Evolutionary conservation across 1,140 invertebrate species (phyloP), one percentile per base, ranked within the genome.

Genomic region (Myzus persicae): DNA sequence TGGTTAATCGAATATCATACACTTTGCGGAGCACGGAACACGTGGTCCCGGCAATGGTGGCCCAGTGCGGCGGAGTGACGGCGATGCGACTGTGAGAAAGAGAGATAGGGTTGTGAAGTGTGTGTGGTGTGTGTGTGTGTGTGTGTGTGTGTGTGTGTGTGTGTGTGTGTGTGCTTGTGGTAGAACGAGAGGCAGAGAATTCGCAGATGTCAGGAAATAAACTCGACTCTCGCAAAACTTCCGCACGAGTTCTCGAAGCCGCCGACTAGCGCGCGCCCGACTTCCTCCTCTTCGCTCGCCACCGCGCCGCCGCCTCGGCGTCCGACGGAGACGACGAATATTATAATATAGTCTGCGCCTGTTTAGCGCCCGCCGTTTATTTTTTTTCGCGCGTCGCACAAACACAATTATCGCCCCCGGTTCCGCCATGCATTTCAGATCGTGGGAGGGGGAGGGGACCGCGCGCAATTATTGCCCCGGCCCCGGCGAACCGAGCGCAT

Each of bases 121-220:
- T 54, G 7, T 59, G 2, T 31, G 54, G n/a, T n/a, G n/a, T n/a
- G n/a, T n/a, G 9, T 59, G 31, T 9, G 24, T 54, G 7, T 59
- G 2, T 31, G 54, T 59, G 9, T 24, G 22, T 31, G 26, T 59
- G 26, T 59, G 26, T 59, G 9, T 59, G 31, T n/a, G 31, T n/a
- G 31, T 31, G 1, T 31, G 54, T 67, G 31, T n/a, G 31, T 67
- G 31, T 36, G 5, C n/a, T 31, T 18, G 59, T n/a, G 9, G 11
- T 3, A n/a, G 59, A 76, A n/a, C n/a, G n/a, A 51, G 31, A 76
- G 59, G 31, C n/a, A 36, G 59, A 76, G 59, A 76, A 76, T 76
- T 76, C 59, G n/a, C 59, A 76, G 59, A 76, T 76, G 59, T 76
- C 59, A 76, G 59, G 59, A 76, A 76, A 76, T 76, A 76, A 76